Percentiles rank a stretch among this genome's conserved stretches.
Evolutionary conservation across 2,113 vertebrate genomes (phyloP).

Genomic region (Sakesphorus luctuosus): DNA sequence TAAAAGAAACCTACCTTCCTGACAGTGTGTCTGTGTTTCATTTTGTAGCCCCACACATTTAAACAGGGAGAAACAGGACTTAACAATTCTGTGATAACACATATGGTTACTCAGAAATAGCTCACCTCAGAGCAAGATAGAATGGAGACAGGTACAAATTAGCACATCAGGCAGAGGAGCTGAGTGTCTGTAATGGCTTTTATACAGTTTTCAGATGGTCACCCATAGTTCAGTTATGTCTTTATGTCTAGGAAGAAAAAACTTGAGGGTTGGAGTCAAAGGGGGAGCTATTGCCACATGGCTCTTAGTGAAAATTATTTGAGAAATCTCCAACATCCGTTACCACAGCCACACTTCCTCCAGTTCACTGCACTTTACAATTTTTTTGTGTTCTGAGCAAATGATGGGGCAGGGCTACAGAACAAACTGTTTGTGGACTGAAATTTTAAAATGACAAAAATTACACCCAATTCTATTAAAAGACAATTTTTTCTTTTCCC

Average conservation of each 20-base stretch:
- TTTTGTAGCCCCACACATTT: background rate
- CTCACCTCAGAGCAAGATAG: background rate
- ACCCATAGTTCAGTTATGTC: background rate
- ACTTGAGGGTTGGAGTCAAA: background rate
- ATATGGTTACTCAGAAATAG: background rate
- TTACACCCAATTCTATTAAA: background rate
- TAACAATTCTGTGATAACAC: background rate
- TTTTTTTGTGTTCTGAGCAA: background rate
- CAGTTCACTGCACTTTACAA: background rate
- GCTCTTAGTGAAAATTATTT: background rate
- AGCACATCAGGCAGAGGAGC: background rate
- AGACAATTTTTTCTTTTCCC: background rate
- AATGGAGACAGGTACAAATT: background rate
- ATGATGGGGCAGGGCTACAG: background rate
- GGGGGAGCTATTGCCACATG: background rate
- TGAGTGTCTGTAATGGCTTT: background rate
- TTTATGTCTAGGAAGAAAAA: background rate
- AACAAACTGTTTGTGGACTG: background rate
- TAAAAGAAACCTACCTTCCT: background rate
- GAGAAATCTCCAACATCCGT: background rate
- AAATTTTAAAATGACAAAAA: background rate
- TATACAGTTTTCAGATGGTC: background rate
- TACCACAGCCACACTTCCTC: background rate
- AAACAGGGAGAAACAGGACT: background rate
- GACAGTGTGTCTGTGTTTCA: background rate